Base-by-base conservation (phyloP, 2,888 invertebrate species). In the Aporophyla lueneburgensis region DNA sequence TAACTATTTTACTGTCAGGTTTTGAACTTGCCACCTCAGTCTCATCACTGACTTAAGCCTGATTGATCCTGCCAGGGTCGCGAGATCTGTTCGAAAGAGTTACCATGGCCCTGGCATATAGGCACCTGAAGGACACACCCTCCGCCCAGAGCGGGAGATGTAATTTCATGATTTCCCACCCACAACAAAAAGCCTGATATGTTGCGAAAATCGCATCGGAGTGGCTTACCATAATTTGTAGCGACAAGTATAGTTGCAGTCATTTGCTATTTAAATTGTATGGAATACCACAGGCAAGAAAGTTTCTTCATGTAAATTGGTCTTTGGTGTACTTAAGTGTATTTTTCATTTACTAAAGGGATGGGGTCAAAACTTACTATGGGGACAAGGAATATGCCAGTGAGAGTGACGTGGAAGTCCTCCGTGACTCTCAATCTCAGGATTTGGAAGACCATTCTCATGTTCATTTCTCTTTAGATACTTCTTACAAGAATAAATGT, bases 391-490 rank as follows among this genome's bases (percentile, higher is more conserved):
- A 95, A 78, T 92, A 93, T 88, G 93, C 89, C 0, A 96, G 96
- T 86, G 96, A 96, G 75, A 96, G 96, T 90, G 96, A 96, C 70
- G 88, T 89, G 43, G 96, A 96, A 62, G 91, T 91, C 1, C 83
- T 90, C 2, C 90, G 87, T 53, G 94, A 95, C 49, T 92, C 93
- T 0, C 93, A 93, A 7, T 93, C 93, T 0, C 95, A 95, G 70
- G 95, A 93, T 46, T 91, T 92, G 83, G 96, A 96, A 66, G 95
- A 95, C 58, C 95, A 96, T 5, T 96, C 96, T 0, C 97, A 97
- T 93, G 96, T 97, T 0, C 96, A 97, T 80, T 97, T 96, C 83
- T 96, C 97, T 21, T 84, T 95, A 62, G 96, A 96, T 69, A 96
- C 96, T 40, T 95, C 95, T 4, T 93, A 96, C 78, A 96, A 96